These are phyloP conservation scores for Hemitrygon akajei DNA, from an alignment of 2,797 vertebrate genomes.

Conservation along the genomic window DNA sequence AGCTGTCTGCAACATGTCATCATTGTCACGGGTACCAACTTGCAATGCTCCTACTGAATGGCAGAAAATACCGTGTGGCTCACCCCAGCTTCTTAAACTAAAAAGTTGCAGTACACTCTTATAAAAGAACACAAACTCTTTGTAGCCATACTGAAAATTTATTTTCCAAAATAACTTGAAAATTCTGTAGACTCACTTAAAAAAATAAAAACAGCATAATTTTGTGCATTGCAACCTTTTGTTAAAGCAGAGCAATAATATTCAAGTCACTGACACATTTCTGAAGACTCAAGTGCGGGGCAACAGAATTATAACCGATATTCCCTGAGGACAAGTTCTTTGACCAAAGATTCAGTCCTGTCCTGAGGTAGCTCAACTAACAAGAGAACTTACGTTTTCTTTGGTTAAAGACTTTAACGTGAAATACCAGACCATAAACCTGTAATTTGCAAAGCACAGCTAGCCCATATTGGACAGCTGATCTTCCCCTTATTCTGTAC, in stretches of 20 bases:
- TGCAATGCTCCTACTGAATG: too few relatives aligned
- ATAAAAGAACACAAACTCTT: neutral
- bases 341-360: neutral
- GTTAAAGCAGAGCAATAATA: conserved; percentile 14
- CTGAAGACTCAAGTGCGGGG: neutral
- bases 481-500: neutral
- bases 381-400: conserved; percentile 3
- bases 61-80: too few relatives aligned
- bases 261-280: neutral
- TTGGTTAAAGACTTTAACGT: conserved; percentile 4
- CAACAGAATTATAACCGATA: neutral
- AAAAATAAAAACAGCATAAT: neutral
- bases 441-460: neutral
- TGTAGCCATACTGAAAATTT: neutral
- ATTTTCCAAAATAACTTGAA: conserved; percentile 27
- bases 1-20: too few relatives aligned
- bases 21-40: too few relatives aligned
- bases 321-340: neutral
- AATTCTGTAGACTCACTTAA: neutral
- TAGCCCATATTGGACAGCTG: neutral
- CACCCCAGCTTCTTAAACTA: too few relatives aligned
- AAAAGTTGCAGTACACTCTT: too few relatives aligned
- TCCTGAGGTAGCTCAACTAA: conserved; percentile 19
- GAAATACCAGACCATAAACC: neutral
- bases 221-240: neutral